A percentile compares a stretch with the other conserved stretches of the same genome.
Evolutionary conservation across 2,888 invertebrate species (phyloP).

Genomic region (Caenorhabditis sp.): DNA sequence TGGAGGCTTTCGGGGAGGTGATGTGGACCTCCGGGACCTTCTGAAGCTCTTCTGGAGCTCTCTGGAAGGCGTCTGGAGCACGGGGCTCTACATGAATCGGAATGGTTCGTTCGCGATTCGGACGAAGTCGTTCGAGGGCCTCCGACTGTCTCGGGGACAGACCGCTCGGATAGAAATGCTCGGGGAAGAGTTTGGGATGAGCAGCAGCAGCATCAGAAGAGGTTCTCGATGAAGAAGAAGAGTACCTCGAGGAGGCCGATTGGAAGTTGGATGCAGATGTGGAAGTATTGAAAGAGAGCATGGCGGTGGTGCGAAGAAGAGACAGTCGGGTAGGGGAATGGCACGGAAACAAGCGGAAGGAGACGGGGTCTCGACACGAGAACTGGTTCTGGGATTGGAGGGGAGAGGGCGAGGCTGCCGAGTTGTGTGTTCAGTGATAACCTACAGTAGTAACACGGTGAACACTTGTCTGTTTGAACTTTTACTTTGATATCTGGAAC

Average conservation of each 20-base stretch:
- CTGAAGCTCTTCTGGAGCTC: no score
- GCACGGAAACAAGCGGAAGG: not conserved
- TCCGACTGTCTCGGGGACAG: constrained; percentile 73
- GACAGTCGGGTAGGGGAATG: constrained; percentile 7
- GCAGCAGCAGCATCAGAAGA: not conserved
- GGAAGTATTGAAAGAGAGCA: constrained; percentile 61
- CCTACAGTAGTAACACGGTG: constrained; percentile 2
- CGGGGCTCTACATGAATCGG: constrained; percentile 51
- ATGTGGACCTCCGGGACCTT: constrained; percentile 25
- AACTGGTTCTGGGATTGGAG: not conserved
- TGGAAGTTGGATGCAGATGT: constrained; percentile 49
- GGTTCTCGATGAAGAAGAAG: constrained; percentile 1
- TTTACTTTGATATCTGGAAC: constrained; percentile 8
- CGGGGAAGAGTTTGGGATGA: constrained; percentile 63
- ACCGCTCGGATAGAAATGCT: constrained; percentile 69
- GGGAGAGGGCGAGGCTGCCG: not conserved
- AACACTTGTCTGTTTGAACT: constrained; percentile 32
- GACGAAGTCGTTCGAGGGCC: constrained; percentile 71
- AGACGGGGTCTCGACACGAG: constrained; percentile 32
- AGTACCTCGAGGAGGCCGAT: constrained; percentile 41
- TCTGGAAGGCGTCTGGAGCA: not conserved
- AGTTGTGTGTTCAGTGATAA: constrained; percentile 12
- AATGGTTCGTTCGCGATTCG: constrained; percentile 59
- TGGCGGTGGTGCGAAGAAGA: no score
- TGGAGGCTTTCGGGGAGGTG: constrained; percentile 26